These are phyloP conservation scores for Daubentonia madagascariensis DNA, from an alignment of 2,113 vertebrate species.

Conservation along the genomic window DNA sequence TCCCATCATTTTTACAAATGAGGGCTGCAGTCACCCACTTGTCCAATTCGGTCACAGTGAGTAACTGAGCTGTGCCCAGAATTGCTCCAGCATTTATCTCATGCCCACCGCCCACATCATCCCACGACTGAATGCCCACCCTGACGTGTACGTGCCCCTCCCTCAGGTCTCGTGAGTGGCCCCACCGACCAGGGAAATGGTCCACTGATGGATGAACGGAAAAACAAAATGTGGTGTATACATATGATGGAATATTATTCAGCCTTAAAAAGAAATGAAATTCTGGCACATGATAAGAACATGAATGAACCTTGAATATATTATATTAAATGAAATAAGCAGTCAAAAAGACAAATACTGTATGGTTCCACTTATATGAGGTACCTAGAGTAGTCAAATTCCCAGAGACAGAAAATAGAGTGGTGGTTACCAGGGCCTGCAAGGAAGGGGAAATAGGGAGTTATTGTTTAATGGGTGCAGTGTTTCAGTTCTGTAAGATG, in stretches of 20 bases:
- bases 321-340: neutral
- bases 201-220: too few species aligned
- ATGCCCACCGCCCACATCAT: neutral
- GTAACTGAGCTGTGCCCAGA: neutral
- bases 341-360: neutral
- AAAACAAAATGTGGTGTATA: neutral
- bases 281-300: too few species aligned
- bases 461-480: neutral
- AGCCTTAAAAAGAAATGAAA: neutral
- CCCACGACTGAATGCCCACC: neutral
- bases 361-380: fast-evolving
- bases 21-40: neutral
- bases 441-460: too few species aligned
- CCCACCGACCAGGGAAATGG: neutral
- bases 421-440: neutral
- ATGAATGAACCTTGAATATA: neutral
- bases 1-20: neutral
- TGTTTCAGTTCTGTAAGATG: neutral
- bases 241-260: neutral
- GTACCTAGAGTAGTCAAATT: neutral
- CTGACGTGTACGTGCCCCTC: fast-evolving
- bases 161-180: neutral
- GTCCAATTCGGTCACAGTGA: neutral
- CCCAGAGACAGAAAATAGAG: neutral
- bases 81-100: neutral